Evolutionary conservation across 2,113 vertebrate species (phyloP), one percentile per base, ranked within the genome.

Genomic region (Malurus alboscapulatus): DNA sequence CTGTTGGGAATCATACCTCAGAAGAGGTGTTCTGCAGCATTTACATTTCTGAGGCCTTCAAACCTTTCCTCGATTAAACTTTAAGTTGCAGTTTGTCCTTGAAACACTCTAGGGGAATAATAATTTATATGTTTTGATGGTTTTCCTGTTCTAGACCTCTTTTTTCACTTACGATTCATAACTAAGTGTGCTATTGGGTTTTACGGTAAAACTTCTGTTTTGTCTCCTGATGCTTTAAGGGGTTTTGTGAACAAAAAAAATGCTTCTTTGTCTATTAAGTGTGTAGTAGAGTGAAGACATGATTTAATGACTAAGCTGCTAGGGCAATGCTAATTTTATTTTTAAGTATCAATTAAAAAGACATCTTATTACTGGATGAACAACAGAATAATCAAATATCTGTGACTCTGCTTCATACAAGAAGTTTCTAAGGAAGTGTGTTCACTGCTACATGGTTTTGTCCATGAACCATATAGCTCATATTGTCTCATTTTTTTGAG

Each of bases 31-130:
- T 95, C 42, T 73, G 38, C 67, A 85, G 62, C 45, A 90, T 93
- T 93, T 90, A 78, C 62, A 73, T 87, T 90, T 95, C 55, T 79
- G 48, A 90, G 75, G 45, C 40, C 47, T 68, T 87, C 84, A 88
- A 57, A 86, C 34, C 34, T 87, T 93, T 89, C 29, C 40, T 91
- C 76, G 21, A 18, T 40, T 25, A 68, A 92, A 69, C 47, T 73
- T 88, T 20, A 38, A 68, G 34, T 83, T 90, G 57, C 27, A 73
- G 13, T 88, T 90, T 83, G 63, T 77, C 58, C 75, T 85, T 89
- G 36, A 91, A 83, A 78, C 1, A 1, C 82, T 69, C n/a, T 50
- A 83, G 26, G 26, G 42, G 26, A 82, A 87, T 53, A 12, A 26
- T 17, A 61, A 65, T 78, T 74, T 67, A 3, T 62, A 25, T 53